A percentile compares a stretch with the other conserved stretches of the same genome.
Conservation (phyloP, 2,888 invertebrate genomes). For the Spisula subtruncata region DNA sequence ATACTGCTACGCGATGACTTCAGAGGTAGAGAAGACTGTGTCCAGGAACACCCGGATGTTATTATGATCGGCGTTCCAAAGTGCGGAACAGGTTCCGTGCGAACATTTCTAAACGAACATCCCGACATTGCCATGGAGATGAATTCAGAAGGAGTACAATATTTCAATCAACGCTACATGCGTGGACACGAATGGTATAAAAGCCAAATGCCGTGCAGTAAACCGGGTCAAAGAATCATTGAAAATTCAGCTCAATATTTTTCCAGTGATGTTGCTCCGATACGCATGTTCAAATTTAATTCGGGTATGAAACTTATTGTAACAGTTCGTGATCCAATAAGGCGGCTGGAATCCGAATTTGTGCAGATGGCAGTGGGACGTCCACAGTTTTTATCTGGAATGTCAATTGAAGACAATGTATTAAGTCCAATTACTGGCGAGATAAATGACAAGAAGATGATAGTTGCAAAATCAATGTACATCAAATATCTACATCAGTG, state of each 20-base stretch:
- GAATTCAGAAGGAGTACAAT: constrained; percentile 42
- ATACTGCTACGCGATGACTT: constrained; percentile 4
- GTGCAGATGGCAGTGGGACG: constrained; percentile 37
- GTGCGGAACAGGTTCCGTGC: constrained; percentile 39
- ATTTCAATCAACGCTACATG: constrained; percentile 38
- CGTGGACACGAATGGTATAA: constrained; percentile 22
- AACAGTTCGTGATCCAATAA: constrained; percentile 14
- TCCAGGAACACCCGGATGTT: constrained; percentile 23
- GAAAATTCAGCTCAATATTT: constrained; percentile 44
- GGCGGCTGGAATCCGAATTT: constrained; percentile 35
- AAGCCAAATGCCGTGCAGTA: constrained; percentile 43
- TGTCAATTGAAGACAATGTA: constrained; percentile 16
- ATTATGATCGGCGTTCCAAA: constrained; percentile 41
- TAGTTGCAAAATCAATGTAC: constrained; percentile 41
- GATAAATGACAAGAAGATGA: constrained; percentile 27
- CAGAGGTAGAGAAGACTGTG: neutral
- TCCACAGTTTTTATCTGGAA: constrained; percentile 34
- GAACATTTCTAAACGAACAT: constrained; percentile 38
- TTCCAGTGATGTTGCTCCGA: constrained; percentile 19
- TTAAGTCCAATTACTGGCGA: constrained; percentile 24
- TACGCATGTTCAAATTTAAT: constrained; percentile 34
- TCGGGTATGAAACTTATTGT: constrained; percentile 41
- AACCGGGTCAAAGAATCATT: neutral
- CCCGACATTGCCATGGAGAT: constrained; percentile 40
- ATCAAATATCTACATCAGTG: constrained; percentile 34